A percentile compares a stretch with the other conserved stretches of the same genome.
phyloP scores from a whole-genome alignment of 2,797 vertebrate genomes.

The Moxostoma hubbsi region DNA sequence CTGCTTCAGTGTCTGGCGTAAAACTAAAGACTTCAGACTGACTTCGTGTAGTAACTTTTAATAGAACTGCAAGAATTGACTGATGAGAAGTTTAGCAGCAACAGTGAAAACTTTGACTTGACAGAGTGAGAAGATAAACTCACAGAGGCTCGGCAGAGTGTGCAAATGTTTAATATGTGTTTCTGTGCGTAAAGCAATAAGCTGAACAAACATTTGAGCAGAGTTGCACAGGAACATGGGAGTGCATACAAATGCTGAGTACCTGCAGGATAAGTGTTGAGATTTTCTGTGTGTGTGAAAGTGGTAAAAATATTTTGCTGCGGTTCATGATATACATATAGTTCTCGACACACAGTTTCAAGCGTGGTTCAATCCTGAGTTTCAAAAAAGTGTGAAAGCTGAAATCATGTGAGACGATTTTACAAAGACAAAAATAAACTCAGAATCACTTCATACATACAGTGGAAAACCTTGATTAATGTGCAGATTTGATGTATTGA shows the following conservation, averaged over 20 bases:
- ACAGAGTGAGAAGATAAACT: slow-evolving; percentile 60
- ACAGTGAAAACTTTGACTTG: no score
- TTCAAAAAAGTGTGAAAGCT: neutral
- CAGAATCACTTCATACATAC: no score
- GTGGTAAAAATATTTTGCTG: neutral
- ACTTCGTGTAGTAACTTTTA: no score
- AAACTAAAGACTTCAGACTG: no score
- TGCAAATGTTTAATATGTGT: slow-evolving; percentile 75
- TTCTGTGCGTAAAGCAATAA: slow-evolving; percentile 62
- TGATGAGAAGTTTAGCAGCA: no score
- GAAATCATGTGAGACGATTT: no score
- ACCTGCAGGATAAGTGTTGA: neutral
- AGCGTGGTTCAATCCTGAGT: neutral
- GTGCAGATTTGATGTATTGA: no score
- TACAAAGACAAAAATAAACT: no score
- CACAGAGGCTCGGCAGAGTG: slow-evolving; percentile 55
- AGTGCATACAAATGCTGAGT: slow-evolving; percentile 12
- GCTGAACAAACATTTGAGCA: slow-evolving; percentile 67
- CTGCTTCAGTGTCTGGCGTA: no score
- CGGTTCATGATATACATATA: neutral
- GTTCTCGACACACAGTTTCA: no score
- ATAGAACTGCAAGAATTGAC: no score
- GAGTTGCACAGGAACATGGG: slow-evolving; percentile 49
- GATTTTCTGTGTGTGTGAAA: neutral
- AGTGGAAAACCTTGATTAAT: no score